These are phyloP conservation scores for Genyomyrus donnyi DNA, from an alignment of 2,113 vertebrate species.

Conservation along the genomic window DNA sequence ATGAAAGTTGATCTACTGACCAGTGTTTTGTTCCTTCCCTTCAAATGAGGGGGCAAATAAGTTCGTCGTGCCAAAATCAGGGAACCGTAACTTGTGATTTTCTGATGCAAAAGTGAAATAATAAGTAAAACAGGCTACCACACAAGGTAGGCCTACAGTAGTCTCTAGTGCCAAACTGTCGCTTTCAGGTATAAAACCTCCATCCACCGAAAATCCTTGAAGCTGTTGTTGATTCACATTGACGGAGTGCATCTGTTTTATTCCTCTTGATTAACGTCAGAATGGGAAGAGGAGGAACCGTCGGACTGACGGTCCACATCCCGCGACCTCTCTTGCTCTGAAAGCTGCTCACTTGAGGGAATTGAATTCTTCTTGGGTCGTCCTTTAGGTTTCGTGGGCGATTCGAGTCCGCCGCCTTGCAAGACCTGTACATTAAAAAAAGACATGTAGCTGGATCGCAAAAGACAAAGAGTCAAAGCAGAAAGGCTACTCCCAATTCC, in stretches of 20 bases:
- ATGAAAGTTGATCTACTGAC: constrained; percentile 26
- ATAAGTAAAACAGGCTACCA: constrained; percentile 27
- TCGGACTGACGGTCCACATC: constrained; percentile 69
- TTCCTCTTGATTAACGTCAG: constrained; percentile 72
- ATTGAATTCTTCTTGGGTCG: constrained; percentile 98
- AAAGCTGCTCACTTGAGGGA: constrained; percentile 90
- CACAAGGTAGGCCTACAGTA: constrained; percentile 17
- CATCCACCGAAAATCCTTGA: constrained; percentile 13
- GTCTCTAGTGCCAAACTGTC: constrained; percentile 36
- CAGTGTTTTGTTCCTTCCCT: constrained; percentile 23
- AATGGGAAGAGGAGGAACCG: constrained; percentile 54
- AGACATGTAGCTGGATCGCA: neutral
- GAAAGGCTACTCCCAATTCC: neutral
- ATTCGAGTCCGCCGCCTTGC: constrained; percentile 92
- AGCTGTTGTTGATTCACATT: constrained; percentile 16
- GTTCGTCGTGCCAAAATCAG: constrained; percentile 17
- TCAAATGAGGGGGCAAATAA: constrained; percentile 10
- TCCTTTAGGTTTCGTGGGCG: constrained; percentile 94
- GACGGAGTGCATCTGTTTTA: constrained; percentile 37
- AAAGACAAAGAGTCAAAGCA: neutral
- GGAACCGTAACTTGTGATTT: constrained; percentile 7
- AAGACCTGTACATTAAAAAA: constrained; percentile 65
- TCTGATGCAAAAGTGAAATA: constrained; percentile 26
- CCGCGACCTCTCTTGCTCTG: constrained; percentile 76
- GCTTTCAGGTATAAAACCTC: constrained; percentile 26